These are phyloP conservation scores for Magallana gigas DNA, from an alignment of 1,140 invertebrate genomes.

Conservation along the genomic window DNA sequence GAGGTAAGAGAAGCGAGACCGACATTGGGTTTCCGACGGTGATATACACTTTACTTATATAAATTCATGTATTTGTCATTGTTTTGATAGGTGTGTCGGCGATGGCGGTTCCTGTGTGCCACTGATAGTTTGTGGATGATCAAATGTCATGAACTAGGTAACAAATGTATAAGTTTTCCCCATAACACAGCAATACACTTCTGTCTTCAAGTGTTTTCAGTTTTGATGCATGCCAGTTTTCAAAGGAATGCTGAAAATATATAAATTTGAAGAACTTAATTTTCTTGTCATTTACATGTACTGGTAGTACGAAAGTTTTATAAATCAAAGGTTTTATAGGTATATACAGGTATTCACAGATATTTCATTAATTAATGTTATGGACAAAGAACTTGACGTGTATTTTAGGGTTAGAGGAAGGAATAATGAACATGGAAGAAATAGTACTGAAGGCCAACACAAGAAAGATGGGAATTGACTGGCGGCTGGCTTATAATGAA, in stretches of 20 bases:
- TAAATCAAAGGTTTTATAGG: too few relatives aligned
- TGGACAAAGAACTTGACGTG: not conserved
- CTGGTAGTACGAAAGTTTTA: too few relatives aligned
- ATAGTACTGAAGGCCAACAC: conserved; percentile 66
- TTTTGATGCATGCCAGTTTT: too few relatives aligned
- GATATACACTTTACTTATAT: not conserved
- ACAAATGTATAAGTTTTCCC: not conserved
- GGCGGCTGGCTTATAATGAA: conserved; percentile 73
- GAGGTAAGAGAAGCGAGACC: too few relatives aligned
- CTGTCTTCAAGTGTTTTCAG: too few relatives aligned
- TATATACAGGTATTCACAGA: too few relatives aligned
- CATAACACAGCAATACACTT: too few relatives aligned
- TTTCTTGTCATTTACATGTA: too few relatives aligned
- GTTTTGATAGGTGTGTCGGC: conserved; percentile 68
- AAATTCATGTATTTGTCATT: not conserved
- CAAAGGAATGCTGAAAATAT: too few relatives aligned
- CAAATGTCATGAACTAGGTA: conserved; percentile 76
- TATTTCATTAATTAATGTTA: not conserved
- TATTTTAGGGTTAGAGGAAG: conserved; percentile 67
- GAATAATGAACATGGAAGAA: conserved; percentile 70
- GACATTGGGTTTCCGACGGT: too few relatives aligned
- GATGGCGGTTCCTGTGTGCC: conserved; percentile 74
- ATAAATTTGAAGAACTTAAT: too few relatives aligned
- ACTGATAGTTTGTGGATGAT: conserved; percentile 75
- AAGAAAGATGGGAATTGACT: conserved; percentile 69